Conservation (phyloP, 1,140 invertebrate species). For the Tetranychus cinnabarinus region DNA sequence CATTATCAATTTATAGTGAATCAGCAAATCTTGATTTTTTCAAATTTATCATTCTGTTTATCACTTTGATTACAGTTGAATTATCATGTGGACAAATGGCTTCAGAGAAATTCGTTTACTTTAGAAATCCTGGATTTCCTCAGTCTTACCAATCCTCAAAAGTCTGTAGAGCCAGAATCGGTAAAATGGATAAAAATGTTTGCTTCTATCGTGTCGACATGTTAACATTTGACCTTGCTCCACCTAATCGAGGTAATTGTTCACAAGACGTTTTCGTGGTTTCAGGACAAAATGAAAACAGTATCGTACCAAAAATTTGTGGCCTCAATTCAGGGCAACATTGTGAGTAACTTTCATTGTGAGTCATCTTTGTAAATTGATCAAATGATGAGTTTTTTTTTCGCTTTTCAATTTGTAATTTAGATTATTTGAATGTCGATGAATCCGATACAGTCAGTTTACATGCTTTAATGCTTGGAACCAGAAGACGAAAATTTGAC, state of each 20-base stretch:
- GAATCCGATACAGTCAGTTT: conserved; percentile 13
- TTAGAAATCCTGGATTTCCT: conserved; percentile 13
- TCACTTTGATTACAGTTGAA: conserved; percentile 7
- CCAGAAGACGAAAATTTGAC: conserved; percentile 43
- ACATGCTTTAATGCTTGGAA: conserved; percentile 32
- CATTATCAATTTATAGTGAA: neutral
- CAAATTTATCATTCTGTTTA: too few relatives aligned
- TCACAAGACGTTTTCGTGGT: conserved; percentile 40
- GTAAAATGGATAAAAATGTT: conserved; percentile 20
- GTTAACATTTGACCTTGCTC: conserved; percentile 29
- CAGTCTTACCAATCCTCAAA: conserved; percentile 5
- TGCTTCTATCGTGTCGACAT: conserved; percentile 59
- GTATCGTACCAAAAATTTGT: conserved; percentile 43
- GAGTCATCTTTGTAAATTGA: neutral
- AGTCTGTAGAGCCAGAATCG: conserved; percentile 12
- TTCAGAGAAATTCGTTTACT: conserved; percentile 10
- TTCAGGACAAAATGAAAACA: conserved; percentile 37
- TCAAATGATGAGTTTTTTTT: neutral
- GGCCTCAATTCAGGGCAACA: conserved; percentile 57
- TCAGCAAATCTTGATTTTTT: too few relatives aligned
- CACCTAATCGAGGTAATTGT: conserved; percentile 42
- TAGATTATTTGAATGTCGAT: conserved; percentile 15
- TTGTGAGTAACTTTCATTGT: conserved; percentile 33
- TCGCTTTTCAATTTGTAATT: conserved; percentile 1
- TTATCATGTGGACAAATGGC: conserved; percentile 9